phyloP scores from a whole-genome alignment of 2,797 vertebrate genomes.

The Oryzias dopingdopingensis region DNA sequence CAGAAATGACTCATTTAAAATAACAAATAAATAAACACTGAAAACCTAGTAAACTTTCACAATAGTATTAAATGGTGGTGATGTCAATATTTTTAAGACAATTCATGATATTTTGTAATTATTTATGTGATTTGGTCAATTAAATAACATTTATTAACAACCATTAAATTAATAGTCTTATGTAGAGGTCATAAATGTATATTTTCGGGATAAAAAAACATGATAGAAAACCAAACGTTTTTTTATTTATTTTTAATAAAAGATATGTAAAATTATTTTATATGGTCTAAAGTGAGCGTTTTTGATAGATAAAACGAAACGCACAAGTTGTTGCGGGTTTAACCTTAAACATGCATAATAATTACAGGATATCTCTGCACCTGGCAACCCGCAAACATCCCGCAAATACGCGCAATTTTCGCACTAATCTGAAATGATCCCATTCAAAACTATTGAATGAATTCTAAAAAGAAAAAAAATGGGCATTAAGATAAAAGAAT shows the following conservation, averaged over 20 bases:
- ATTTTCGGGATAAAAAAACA: not conserved
- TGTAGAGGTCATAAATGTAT: not conserved
- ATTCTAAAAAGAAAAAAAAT: conserved; percentile 14
- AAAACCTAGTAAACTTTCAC: not conserved
- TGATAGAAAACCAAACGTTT: not conserved
- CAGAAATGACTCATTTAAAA: no score
- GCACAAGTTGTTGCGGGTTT: not conserved
- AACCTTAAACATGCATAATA: conserved; percentile 7
- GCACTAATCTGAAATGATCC: conserved; percentile 7
- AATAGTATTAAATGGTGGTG: not conserved
- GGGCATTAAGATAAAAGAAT: not conserved
- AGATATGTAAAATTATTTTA: no score
- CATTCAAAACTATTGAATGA: no score
- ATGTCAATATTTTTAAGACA: not conserved
- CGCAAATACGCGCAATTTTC: conserved; percentile 16
- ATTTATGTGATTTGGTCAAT: not conserved
- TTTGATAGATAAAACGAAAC: conserved; percentile 1
- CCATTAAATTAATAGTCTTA: not conserved
- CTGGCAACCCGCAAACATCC: conserved; percentile 1
- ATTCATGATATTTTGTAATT: not conserved
- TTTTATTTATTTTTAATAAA: no score
- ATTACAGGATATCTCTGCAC: conserved; percentile 29
- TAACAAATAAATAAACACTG: no score
- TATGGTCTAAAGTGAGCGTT: no score
- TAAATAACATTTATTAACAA: not conserved